Evolutionary conservation across 2,888 invertebrate genomes (phyloP), one percentile per base, ranked within the genome.

Genomic region (Andrena chrysosceles): DNA sequence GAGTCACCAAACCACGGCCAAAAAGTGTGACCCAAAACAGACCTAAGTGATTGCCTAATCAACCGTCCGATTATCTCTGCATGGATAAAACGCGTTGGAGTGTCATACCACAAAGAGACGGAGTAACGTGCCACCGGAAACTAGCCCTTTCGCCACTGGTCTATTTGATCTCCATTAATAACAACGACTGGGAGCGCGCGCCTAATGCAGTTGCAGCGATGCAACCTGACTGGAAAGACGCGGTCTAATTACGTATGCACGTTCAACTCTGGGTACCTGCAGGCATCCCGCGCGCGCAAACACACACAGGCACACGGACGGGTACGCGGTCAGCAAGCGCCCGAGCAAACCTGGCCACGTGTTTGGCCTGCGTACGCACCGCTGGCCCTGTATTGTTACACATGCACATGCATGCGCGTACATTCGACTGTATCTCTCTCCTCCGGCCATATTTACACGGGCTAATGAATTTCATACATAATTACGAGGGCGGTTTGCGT

Each of bases 401-500:
- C 81, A 48, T 70, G 70, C 69, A 75, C 81, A 52, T 35, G 62
- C 48, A 49, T 10, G 33, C 52, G 8, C n/a, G 59, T 23, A 13
- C 4, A 10, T 60, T 42, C 31, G 68, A 10, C 56, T 56, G 59
- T 68, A 52, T 64, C 60, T 56, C 68, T 63, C 68, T 63, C 48
- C 54, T 48, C 42, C 62, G 80, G 62, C 75, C 83, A 85, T 89
- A 89, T 92, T 92, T 90, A 87, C 88, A 87, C 84, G 84, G 75
- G 87, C 89, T 91, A 91, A 92, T 93, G 91, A 92, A 92, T 91
- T 91, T 92, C 83, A 88, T 86, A 91, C 87, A 89, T 89, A 90
- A 91, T 89, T 90, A 90, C 85, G 60, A 59, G 68, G 29, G 63
- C 59, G 26, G 75, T 74, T 59, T 60, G 77, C 69, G 64, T 74